Evolutionary conservation across 2,888 invertebrate species (phyloP).

Genomic region (Acrobasis suavella): DNA sequence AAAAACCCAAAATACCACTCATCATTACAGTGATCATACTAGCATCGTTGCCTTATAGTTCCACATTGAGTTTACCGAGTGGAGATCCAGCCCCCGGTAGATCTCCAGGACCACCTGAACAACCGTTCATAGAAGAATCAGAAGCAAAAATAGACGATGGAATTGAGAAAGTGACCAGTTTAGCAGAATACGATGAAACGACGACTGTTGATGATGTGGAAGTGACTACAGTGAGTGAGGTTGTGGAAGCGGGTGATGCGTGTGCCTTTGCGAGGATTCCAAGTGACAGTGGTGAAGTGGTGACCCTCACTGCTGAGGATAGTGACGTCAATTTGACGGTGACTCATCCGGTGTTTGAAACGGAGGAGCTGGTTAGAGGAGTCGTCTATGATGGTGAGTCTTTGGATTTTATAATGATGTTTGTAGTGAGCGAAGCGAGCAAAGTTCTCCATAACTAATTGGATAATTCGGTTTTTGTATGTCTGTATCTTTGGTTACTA

Average conservation of each 20-base stretch:
- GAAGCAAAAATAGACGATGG: slow-evolving; percentile 37
- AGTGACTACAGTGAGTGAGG: slow-evolving; percentile 50
- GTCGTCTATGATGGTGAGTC: slow-evolving; percentile 82
- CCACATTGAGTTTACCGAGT: slow-evolving; percentile 68
- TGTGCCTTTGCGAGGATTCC: slow-evolving; percentile 71
- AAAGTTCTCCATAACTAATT: background rate
- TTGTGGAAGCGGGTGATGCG: slow-evolving; percentile 56
- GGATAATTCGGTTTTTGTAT: too few species aligned
- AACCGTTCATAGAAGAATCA: slow-evolving; percentile 40
- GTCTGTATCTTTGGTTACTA: background rate
- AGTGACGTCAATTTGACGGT: slow-evolving; percentile 78
- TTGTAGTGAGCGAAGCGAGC: background rate
- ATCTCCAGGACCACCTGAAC: slow-evolving; percentile 83
- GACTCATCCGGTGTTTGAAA: slow-evolving; percentile 76
- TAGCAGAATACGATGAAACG: slow-evolving; percentile 47
- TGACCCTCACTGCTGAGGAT: slow-evolving; percentile 64
- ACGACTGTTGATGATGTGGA: slow-evolving; percentile 47
- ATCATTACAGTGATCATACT: slow-evolving; percentile 57
- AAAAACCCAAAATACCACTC: slow-evolving; percentile 58
- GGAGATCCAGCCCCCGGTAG: slow-evolving; percentile 86
- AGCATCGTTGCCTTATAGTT: slow-evolving; percentile 68
- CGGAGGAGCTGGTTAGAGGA: slow-evolving; percentile 76
- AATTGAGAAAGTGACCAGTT: slow-evolving; percentile 44
- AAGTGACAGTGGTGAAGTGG: slow-evolving; percentile 70
- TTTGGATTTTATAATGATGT: slow-evolving; percentile 13